Conservation (phyloP, 2,113 vertebrate species). For the Nycticebus coucang region DNA sequence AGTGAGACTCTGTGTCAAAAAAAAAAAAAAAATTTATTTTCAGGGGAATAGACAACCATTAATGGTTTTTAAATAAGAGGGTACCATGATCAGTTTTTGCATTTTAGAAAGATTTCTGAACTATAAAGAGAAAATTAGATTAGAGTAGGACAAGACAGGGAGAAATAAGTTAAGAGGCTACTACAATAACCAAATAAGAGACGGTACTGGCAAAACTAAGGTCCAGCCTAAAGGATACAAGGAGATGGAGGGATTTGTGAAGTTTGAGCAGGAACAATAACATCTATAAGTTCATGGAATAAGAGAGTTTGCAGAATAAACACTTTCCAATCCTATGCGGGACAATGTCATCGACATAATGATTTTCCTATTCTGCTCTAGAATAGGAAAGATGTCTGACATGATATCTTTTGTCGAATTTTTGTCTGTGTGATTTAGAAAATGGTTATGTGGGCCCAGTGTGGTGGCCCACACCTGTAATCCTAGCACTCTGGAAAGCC, state of each 20-base stretch:
- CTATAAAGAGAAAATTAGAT: slow-evolving; percentile 1
- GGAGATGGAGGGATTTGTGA: not conserved
- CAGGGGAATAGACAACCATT: not conserved
- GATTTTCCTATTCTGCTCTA: too few species aligned
- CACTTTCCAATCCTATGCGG: too few species aligned
- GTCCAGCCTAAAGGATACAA: not conserved
- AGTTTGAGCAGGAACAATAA: not conserved
- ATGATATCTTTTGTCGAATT: too few species aligned
- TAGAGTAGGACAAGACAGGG: not conserved
- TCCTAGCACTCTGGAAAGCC: too few species aligned
- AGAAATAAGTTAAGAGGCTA: not conserved
- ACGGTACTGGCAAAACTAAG: not conserved
- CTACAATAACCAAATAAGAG: not conserved
- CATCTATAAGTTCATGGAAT: not conserved
- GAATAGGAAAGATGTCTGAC: too few species aligned
- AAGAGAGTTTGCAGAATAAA: not conserved
- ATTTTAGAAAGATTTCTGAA: not conserved
- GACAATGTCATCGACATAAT: too few species aligned
- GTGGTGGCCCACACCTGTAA: too few species aligned
- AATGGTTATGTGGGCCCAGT: too few species aligned
- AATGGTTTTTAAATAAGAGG: slow-evolving; percentile 5
- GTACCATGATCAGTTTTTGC: not conserved
- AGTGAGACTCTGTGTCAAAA: too few species aligned
- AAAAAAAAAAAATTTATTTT: not conserved
- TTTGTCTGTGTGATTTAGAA: too few species aligned